A percentile compares a stretch with the other conserved stretches of the same genome.
Conservation (phyloP, 2,113 vertebrate genomes). For the Chloebia gouldiae region DNA sequence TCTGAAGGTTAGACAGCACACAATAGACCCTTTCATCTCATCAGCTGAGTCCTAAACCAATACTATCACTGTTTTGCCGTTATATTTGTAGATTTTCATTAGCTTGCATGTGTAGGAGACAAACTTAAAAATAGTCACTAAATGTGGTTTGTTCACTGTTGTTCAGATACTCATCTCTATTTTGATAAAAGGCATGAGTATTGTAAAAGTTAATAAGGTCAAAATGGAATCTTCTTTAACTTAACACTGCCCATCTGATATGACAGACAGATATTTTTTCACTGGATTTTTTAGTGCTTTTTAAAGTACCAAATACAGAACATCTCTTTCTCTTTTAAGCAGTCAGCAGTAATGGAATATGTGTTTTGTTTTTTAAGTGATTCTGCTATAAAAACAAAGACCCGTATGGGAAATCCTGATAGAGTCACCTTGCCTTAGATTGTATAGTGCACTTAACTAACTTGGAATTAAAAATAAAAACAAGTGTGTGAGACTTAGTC, state of each 20-base stretch:
- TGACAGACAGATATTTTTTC: background rate
- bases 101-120: background rate
- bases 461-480: conserved; percentile 25
- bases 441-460: background rate
- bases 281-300: background rate
- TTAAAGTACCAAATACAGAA: background rate
- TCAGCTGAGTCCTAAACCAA: background rate
- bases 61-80: background rate
- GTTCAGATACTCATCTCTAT: conserved; percentile 8
- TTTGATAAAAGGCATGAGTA: background rate
- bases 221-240: background rate
- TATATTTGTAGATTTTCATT: conserved; percentile 42
- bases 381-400: conserved; percentile 3
- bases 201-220: conserved; percentile 17
- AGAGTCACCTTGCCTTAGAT: background rate
- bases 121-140: conserved; percentile 24
- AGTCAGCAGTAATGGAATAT: background rate
- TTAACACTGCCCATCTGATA: background rate
- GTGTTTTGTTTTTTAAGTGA: conserved; percentile 5
- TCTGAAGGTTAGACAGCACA: conserved; percentile 32
- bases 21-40: background rate
- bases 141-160: background rate
- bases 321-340: background rate
- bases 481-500: accelerated
- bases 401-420: background rate